phyloP scores from a whole-genome alignment of 2,113 vertebrate species.

The Meleagris gallopavo region DNA sequence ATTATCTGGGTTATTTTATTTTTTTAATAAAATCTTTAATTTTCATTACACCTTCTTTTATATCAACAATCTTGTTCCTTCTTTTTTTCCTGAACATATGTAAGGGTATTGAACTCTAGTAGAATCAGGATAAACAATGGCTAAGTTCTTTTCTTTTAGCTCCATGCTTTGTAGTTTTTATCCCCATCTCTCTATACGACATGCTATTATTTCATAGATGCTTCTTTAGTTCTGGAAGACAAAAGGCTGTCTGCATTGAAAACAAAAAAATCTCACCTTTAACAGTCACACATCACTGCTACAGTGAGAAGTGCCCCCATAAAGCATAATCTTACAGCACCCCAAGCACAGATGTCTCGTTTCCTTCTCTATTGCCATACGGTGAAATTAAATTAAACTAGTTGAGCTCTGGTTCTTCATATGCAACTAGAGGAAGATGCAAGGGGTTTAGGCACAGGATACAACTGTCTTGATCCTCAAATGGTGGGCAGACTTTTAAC shows the following conservation, averaged over 20 bases:
- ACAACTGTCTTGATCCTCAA: neutral
- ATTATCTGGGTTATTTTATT: too few relatives aligned
- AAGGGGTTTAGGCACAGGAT: neutral
- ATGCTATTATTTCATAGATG: neutral
- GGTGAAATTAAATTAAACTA: neutral
- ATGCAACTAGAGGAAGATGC: neutral
- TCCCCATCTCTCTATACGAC: neutral
- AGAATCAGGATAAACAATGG: neutral
- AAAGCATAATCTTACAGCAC: neutral
- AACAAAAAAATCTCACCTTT: neutral
- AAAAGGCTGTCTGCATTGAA: neutral
- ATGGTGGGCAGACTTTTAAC: too few relatives aligned
- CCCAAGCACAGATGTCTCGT: neutral
- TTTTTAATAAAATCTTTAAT: neutral
- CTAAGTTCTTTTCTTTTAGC: neutral
- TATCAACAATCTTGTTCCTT: neutral
- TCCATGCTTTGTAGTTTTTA: neutral
- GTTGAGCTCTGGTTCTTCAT: neutral
- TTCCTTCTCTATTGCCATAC: neutral
- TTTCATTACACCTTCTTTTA: neutral
- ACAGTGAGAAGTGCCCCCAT: neutral
- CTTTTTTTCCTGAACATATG: accelerated
- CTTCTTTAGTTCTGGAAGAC: neutral
- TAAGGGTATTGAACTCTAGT: neutral
- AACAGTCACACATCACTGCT: accelerated